Evolutionary conservation across 1,140 invertebrate species (phyloP).

Genomic region (Panagrolaimus sp.): DNA sequence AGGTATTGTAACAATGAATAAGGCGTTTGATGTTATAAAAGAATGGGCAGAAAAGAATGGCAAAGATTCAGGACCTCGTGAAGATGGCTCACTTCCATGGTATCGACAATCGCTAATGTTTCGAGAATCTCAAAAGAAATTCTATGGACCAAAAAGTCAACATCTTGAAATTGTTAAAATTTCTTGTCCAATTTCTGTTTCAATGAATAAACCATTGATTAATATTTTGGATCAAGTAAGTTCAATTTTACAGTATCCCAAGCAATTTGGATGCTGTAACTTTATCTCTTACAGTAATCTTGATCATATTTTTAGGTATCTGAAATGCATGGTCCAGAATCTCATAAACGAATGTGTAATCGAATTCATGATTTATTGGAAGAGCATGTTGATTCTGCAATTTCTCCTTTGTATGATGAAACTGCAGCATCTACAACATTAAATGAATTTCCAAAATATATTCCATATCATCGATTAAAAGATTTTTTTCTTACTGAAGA

Average conservation of each 20-base stretch:
- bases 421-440: background rate
- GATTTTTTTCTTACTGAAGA: constrained; percentile 20
- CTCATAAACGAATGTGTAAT: background rate
- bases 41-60: constrained; percentile 5
- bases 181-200: constrained; percentile 8
- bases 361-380: constrained; percentile 9
- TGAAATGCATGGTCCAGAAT: background rate
- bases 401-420: background rate
- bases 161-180: constrained; percentile 20
- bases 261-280: background rate
- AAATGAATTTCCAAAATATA: background rate
- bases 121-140: constrained; percentile 15
- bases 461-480: background rate
- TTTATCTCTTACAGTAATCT: background rate
- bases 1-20: constrained; percentile 12
- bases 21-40: background rate
- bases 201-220: constrained; percentile 15
- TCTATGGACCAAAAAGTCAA: background rate
- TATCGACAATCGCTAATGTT: no score
- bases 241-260: background rate
- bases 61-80: background rate
- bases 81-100: background rate
- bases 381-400: background rate
- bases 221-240: constrained; percentile 23
- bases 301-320: constrained; percentile 6